A percentile compares a stretch with the other conserved stretches of the same genome.
phyloP scores from a whole-genome alignment of 2,888 invertebrate genomes.

The Idaea biselata region DNA sequence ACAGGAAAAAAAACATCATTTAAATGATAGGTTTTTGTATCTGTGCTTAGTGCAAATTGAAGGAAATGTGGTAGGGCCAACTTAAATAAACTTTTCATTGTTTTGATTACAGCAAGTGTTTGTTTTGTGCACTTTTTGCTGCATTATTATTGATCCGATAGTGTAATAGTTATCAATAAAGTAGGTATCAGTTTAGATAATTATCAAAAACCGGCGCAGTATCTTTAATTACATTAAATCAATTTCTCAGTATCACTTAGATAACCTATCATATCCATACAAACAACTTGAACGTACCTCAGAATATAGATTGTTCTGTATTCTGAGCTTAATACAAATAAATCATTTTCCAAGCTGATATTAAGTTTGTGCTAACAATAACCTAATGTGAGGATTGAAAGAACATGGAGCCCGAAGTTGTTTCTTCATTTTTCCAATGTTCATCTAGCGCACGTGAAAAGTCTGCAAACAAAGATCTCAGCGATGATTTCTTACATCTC shows the following conservation, averaged over 20 bases:
- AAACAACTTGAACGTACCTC: no score
- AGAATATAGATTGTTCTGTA: no score
- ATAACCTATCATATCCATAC: no score
- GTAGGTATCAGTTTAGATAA: not conserved
- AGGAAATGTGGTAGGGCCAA: not conserved
- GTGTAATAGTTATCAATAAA: not conserved
- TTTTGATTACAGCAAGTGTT: not conserved
- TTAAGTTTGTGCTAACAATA: not conserved
- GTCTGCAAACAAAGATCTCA: slow-evolving; percentile 27
- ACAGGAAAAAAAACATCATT: not conserved
- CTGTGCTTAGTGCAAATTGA: not conserved
- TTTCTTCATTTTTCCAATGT: slow-evolving; percentile 56
- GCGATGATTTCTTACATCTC: slow-evolving; percentile 54
- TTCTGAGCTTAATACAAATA: not conserved
- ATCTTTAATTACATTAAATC: not conserved
- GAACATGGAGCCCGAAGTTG: slow-evolving; percentile 46
- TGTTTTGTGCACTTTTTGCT: not conserved
- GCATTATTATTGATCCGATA: not conserved
- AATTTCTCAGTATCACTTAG: not conserved
- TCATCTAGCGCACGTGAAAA: slow-evolving; percentile 9
- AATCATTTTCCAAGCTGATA: not conserved
- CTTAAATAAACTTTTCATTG: not conserved
- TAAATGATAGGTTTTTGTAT: not conserved
- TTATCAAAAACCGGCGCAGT: not conserved
- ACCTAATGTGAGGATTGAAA: slow-evolving; percentile 1